Percentiles rank a stretch among this genome's conserved stretches.
Conservation (phyloP, 2,888 invertebrate species). For the Metacarcinus magister region DNA sequence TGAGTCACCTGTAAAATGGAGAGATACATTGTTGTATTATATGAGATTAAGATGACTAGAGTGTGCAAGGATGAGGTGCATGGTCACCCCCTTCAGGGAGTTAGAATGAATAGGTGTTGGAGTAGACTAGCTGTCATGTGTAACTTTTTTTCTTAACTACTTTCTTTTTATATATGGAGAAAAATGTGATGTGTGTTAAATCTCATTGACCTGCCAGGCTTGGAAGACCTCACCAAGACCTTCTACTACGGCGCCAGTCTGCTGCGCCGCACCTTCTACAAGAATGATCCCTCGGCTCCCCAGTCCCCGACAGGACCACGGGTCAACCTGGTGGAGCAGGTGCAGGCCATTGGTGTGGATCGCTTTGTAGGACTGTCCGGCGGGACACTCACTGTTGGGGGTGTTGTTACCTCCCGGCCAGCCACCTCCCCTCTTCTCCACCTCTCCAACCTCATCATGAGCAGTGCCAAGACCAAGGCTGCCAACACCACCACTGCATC, state of each 20-base stretch:
- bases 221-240: conserved; percentile 79
- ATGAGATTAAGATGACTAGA: neutral
- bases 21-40: neutral
- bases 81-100: neutral
- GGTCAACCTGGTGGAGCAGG: conserved; percentile 79
- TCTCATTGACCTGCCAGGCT: conserved; percentile 62
- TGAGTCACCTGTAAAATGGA: neutral
- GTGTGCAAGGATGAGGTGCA: neutral
- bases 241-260: conserved; percentile 81
- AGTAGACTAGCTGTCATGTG: neutral
- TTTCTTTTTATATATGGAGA: neutral
- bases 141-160: neutral
- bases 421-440: conserved; percentile 82
- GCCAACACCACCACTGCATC: conserved; percentile 44
- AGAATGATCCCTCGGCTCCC: conserved; percentile 77
- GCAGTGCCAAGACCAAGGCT: conserved; percentile 72
- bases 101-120: no score
- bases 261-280: conserved; percentile 82
- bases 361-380: conserved; percentile 71
- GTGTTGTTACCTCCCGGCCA: conserved; percentile 80
- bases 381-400: conserved; percentile 76
- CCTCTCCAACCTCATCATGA: conserved; percentile 81
- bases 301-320: conserved; percentile 74
- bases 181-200: neutral
- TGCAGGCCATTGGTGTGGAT: conserved; percentile 78